Conservation (phyloP, 2,113 vertebrate species). For the Brachypteracias leptosomus region DNA sequence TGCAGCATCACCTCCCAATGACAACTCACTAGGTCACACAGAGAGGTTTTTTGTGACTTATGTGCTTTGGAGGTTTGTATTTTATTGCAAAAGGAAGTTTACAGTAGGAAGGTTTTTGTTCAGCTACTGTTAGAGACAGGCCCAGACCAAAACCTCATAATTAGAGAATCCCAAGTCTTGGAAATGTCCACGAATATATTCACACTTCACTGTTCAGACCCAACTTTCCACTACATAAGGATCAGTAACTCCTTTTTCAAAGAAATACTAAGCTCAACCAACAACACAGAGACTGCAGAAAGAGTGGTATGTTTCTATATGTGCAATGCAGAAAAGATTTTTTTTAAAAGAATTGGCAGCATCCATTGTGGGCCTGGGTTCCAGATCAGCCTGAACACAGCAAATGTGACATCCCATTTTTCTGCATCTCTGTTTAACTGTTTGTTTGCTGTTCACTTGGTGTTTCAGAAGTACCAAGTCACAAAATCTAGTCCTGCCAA, state of each 20-base stretch:
- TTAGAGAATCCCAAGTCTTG: not conserved
- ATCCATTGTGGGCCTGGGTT: not conserved
- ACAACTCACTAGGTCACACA: not conserved
- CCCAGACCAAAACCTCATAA: not conserved
- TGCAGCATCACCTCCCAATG: not conserved
- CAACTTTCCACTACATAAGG: not conserved
- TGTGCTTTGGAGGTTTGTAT: not conserved
- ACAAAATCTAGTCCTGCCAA: not conserved
- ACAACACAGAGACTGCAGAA: not conserved
- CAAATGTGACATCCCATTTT: not conserved
- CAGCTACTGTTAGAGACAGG: not conserved
- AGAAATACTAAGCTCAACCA: not conserved
- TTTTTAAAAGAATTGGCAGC: not conserved
- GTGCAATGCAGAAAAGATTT: not conserved
- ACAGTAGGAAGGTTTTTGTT: not conserved
- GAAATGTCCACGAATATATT: not conserved
- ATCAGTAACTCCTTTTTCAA: not conserved
- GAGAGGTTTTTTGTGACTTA: not conserved
- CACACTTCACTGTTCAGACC: not conserved
- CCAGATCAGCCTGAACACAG: not conserved
- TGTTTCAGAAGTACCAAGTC: not conserved
- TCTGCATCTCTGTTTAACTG: not conserved
- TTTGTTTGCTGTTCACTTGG: not conserved
- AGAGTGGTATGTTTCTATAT: not conserved
- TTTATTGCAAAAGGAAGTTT: not conserved